Evolutionary conservation across 2,797 vertebrate genomes (phyloP), one percentile per base, ranked within the genome.

Genomic region (Echiichthys vipera): DNA sequence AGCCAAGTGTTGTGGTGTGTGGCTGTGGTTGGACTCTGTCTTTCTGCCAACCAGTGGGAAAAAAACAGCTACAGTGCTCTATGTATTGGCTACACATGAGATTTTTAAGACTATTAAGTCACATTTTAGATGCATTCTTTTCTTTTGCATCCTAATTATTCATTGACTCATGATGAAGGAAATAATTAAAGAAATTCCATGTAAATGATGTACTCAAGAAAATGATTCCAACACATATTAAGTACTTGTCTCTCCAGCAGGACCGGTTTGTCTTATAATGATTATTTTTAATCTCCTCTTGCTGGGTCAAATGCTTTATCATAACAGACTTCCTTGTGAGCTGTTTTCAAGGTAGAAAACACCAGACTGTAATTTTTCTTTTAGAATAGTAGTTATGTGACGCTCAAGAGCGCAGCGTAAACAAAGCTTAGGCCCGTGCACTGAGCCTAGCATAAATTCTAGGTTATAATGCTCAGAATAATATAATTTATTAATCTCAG

Each of bases 261-360:
- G 15, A 78, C 85, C 24, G 57, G 80, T 87, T 86, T 82, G 40
- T 51, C 49, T 67, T 18, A n/a, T 56, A 42, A 74, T 68, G 18
- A 30, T 76, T 62, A 40, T 36, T 59, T 13, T 29, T 43, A 27
- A 8, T 43, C 0, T n/a, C n/a, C n/a, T n/a, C n/a, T n/a, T n/a
- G 2, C 43, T 32, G 5, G 37, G 17, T 25, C 10, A 46, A 36
- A 39, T 29, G 17, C 27, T 58, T 74, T 51, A 64, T 17, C 3
- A 27, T 15, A 5, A 1, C 34, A 36, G 11, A 37, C 37, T 64
- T 78, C 25, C 40, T 62, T 24, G 1, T 49, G 4, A 47, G 25
- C 9, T 55, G 62, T 70, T 46, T 61, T 22, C 73, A 20, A 58
- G 10, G 37, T 27, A 20, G 6, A 37, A 65, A 70, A 55, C 10